A percentile compares a stretch with the other conserved stretches of the same genome.
These are phyloP conservation scores for Sycon ciliatum DNA, from an alignment of 37 sponge, comb jelly and placozoan genomes.

Conservation along the genomic window DNA sequence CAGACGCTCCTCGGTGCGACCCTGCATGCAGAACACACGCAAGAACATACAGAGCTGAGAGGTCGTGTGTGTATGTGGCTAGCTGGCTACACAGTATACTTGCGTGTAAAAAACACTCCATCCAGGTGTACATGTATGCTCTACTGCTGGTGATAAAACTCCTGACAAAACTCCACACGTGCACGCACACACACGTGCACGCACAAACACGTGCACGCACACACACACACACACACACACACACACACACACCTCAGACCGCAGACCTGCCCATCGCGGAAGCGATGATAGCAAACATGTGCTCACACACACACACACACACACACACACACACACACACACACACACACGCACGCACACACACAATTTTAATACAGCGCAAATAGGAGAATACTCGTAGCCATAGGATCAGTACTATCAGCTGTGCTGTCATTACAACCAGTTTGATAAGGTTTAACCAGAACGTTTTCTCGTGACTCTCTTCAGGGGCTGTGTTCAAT, in stretches of 20 bases:
- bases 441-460: background rate
- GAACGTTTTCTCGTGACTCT: too few relatives aligned
- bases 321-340: background rate
- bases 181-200: too few relatives aligned
- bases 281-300: too few relatives aligned
- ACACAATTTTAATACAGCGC: background rate
- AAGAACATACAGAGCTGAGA: background rate
- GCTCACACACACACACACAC: background rate
- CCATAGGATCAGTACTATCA: background rate
- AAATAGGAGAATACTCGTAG: background rate
- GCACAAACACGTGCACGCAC: background rate
- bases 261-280: too few relatives aligned
- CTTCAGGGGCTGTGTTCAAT: too few relatives aligned
- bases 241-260: too few relatives aligned
- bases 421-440: background rate
- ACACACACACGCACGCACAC: background rate
- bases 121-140: too few relatives aligned
- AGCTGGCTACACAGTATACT: too few relatives aligned
- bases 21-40: constrained; percentile 28
- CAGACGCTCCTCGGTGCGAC: constrained; percentile 56
- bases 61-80: too few relatives aligned
- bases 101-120: too few relatives aligned
- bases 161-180: too few relatives aligned
- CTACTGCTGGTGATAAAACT: too few relatives aligned
- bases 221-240: constrained; percentile 1